A percentile compares a stretch with the other conserved stretches of the same genome.
phyloP scores from a whole-genome alignment of 2,113 vertebrate species.

The Hippocampus comes region DNA sequence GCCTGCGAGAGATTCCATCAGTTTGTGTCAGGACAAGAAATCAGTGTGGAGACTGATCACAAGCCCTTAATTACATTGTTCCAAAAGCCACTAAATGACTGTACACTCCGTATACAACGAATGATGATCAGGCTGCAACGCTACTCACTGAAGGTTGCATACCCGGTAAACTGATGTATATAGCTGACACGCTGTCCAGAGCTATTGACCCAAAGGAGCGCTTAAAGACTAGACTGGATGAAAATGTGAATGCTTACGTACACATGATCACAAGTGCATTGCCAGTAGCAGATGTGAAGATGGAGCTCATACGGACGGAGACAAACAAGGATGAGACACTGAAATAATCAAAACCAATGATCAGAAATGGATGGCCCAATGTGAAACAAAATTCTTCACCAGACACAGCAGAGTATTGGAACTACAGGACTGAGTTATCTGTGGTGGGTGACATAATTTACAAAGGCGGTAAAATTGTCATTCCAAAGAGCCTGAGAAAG shows the following conservation, averaged over 20 bases:
- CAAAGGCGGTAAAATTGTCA: too few species aligned
- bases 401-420: too few species aligned
- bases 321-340: not conserved
- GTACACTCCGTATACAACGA: constrained; percentile 1
- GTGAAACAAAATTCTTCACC: too few species aligned
- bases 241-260: not conserved
- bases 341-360: too few species aligned
- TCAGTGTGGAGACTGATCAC: constrained; percentile 13
- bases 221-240: not conserved
- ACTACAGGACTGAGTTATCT: too few species aligned
- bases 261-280: constrained; percentile 2
- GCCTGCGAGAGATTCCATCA: constrained; percentile 19
- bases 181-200: not conserved
- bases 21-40: constrained; percentile 11
- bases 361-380: too few species aligned
- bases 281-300: not conserved
- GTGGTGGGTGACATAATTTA: too few species aligned
- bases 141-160: constrained; percentile 3
- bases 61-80: constrained; percentile 2
- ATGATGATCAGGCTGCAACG: constrained; percentile 5
- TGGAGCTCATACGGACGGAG: not conserved
- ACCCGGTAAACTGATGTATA: constrained; percentile 6
- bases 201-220: constrained; percentile 1
- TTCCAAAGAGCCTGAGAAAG: too few species aligned
- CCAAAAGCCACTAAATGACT: constrained; percentile 12